Evolutionary conservation across 92 coral and sea anemone genomes (phyloP), one percentile per base, ranked within the genome.

Genomic region (Chrysogorgia sp.): DNA sequence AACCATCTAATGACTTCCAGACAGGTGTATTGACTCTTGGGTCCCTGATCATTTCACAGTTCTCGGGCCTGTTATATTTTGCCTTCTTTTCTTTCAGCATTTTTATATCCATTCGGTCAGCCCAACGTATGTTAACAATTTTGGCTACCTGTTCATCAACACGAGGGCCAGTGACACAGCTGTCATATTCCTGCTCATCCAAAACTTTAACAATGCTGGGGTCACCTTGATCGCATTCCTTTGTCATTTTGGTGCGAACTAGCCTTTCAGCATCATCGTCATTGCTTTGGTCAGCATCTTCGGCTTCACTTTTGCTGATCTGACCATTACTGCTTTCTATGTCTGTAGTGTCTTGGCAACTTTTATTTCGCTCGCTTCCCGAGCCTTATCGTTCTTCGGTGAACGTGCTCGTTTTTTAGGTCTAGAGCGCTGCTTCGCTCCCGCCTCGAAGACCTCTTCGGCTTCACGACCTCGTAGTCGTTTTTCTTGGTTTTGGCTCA

Each of bases 41-140:
- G 4, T 5, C 59, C 21, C 59, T 3, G 6, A 52, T 17, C 26
- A 23, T 17, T 23, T 52, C 59, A 52, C 59, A 64, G 19, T 64
- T 64, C 12, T 64, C 71, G 10, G 71, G 71, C 47, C 71, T 32
- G 32, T 34, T 64, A 47, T 64, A 64, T 64, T 64, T 64, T 19
- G 71, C 48, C 71, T 29, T 64, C 26, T 64, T 64, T 15, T 64
- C 71, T 64, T 64, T 64, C 10, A 64, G 26, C 32, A 64, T 32
- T 64, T 64, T 64, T 34, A 64, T 64, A 37, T 64, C 71, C 48
- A 64, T 64, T 64, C 48, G 71, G 21, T 7, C 22, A 7, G 20
- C 71, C 71, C 71, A 64, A 7, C 71, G 45, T 64, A 29, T 64
- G 19, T 32, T 32, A n/a, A 64, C 9, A 15, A 34, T 32, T 64